These are phyloP conservation scores for Steinernema khuongi DNA, from an alignment of 1,140 invertebrate species.

Conservation along the genomic window DNA sequence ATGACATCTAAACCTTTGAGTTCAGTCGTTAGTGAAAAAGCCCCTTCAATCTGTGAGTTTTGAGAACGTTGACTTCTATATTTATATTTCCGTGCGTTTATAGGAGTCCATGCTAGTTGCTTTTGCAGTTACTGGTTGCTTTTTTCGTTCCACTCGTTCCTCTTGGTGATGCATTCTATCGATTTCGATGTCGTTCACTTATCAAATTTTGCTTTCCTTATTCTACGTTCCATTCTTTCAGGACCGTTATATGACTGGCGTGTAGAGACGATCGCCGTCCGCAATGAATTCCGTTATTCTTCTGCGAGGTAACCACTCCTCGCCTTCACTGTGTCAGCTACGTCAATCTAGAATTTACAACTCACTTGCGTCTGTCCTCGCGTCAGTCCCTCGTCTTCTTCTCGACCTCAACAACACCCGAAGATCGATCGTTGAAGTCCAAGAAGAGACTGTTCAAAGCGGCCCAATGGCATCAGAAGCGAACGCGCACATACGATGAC, in stretches of 20 bases:
- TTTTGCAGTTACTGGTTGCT: too few species aligned
- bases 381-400: neutral
- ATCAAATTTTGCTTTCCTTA: too few species aligned
- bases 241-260: neutral
- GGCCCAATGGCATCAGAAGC: conserved; percentile 33
- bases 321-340: neutral
- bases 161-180: too few species aligned
- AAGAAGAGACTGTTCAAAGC: conserved; percentile 44
- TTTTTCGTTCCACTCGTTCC: too few species aligned
- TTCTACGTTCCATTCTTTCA: too few species aligned
- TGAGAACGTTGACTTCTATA: too few species aligned
- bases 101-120: too few species aligned
- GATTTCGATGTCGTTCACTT: too few species aligned
- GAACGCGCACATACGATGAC: conserved; percentile 41
- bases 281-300: neutral
- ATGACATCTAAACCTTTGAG: too few species aligned
- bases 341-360: neutral
- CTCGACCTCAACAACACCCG: neutral
- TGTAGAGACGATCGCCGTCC: neutral
- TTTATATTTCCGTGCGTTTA: too few species aligned
- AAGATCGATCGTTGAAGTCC: conserved; percentile 6
- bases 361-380: neutral
- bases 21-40: too few species aligned
- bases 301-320: neutral
- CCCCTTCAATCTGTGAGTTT: too few species aligned